Percentiles rank a stretch among this genome's conserved stretches.
phyloP scores from a whole-genome alignment of 2,797 vertebrate genomes.

The Bradypodion ventrale region DNA sequence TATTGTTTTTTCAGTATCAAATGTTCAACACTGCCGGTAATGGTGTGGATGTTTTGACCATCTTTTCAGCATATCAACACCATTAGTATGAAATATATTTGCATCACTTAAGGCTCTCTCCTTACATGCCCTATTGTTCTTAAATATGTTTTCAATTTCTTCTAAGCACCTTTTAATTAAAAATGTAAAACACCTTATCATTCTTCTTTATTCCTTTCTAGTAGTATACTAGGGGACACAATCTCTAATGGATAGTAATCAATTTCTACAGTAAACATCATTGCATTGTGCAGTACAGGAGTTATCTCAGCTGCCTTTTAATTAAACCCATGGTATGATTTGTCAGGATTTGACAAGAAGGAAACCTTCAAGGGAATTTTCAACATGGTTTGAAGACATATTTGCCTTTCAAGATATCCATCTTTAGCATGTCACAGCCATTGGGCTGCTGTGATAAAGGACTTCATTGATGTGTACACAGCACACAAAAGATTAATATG shows the following conservation, averaged over 20 bases:
- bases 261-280: constrained; percentile 63
- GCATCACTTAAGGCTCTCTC: constrained; percentile 1
- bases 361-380: constrained; percentile 53
- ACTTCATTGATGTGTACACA: not conserved
- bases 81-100: constrained; percentile 12
- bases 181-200: constrained; percentile 50
- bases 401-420: constrained; percentile 43
- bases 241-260: constrained; percentile 55
- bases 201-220: constrained; percentile 55
- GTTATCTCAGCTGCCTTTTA: constrained; percentile 58
- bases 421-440: not conserved
- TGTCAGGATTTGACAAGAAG: constrained; percentile 46
- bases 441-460: not conserved
- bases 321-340: constrained; percentile 58
- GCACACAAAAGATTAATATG: not conserved
- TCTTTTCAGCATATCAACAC: not conserved
- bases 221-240: constrained; percentile 63
- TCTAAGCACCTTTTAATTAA: constrained; percentile 50
- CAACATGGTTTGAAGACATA: constrained; percentile 38
- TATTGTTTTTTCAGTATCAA: not conserved
- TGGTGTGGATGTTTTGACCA: not conserved
- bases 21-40: not conserved
- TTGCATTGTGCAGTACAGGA: constrained; percentile 50
- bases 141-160: constrained; percentile 48
- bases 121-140: constrained; percentile 27